Base-by-base conservation (phyloP, 1,140 invertebrate species). In the Chrysopa pallens region DNA sequence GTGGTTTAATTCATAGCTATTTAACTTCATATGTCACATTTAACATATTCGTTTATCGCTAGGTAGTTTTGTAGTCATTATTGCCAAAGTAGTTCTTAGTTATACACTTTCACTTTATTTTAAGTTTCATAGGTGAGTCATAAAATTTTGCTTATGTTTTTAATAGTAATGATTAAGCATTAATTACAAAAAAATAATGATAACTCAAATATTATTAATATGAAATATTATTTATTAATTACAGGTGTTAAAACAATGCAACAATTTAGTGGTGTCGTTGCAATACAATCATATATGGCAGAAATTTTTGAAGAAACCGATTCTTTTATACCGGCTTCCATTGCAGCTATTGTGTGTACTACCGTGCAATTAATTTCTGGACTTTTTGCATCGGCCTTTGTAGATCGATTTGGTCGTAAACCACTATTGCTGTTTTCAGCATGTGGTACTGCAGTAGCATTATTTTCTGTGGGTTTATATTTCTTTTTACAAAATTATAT, bases 221-320 rank as follows among this genome's bases (percentile, higher is more conserved):
- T n/a, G n/a, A n/a, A n/a, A n/a, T n/a, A n/a, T n/a, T n/a, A n/a
- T n/a, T n/a, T n/a, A n/a, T 23, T 27, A 4, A 35, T 35, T 39
- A 8, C 27, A 39, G 38, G 38, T 11, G 8, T 27, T 2, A 39
- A 39, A 29, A 39, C 14, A 23, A 11, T 39, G 27, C 38, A 39
- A 29, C 57, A 57, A 39, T 52, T 54, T n/a, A 52, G 52, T 28
- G 57, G 56, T 17, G 40, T 51, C 0, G 58, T 54, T 28, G 46
- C 45, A 29, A 31, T 58, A 12, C 44, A 42, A 6, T 59, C 55
- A 38, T 61, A 59, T 29, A 53, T 57, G 11, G 40, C 51, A 41
- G 50, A 52, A 12, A 52, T 61, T 7, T 42, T 58, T 8, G 39
- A 44, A 0, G 39, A 40, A 14, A 55, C 54, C 8, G 52, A 55